Evolutionary conservation across 2,113 vertebrate species (phyloP), one percentile per base, ranked within the genome.

Genomic region (Megaleporinus macrocephalus): DNA sequence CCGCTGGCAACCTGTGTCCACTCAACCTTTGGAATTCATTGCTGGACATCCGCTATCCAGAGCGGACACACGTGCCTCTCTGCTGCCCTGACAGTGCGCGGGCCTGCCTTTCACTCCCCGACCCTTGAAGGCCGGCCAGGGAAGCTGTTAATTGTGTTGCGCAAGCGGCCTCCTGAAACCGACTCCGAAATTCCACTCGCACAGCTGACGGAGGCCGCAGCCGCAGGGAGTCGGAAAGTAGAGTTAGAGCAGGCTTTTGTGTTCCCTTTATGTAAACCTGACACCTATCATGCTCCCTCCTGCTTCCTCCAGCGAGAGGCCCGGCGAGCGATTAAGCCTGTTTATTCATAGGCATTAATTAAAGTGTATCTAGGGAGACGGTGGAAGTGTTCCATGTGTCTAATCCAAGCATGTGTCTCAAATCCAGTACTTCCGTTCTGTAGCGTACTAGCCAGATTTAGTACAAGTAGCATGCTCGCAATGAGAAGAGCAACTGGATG

Each of bases 81-180:
- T 74, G 82, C 78, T 70, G 30, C 49, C 30, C 36, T 44, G 30
- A 20, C 24, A 68, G 36, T 30, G 63, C 26, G 27, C 20, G 12
- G 49, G 72, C 57, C 61, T 22, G 53, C 30, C 76, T 73, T 53
- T 79, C 68, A 65, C 47, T 82, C 63, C 65, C 36, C 44, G 61
- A 30, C 16, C 26, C 57, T 59, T 24, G 61, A n/a, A 57, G 49
- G 20, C 73, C 0, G 27, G 68, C 33, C 61, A 44, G 11, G 3
- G 11, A 5, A 59, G 75, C 44, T 70, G 69, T 49, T 85, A 85
- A 83, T 72, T 79, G 80, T 63, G 61, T 76, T 73, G 65, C 80
- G 74, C 72, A 79, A 83, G 36, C 33, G n/a, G 74, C 79, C 73
- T 79, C 73, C 62, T 71, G 29, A 65, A 86, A 59, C 29, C 15